Percentiles rank a stretch among this genome's conserved stretches.
phyloP scores from a whole-genome alignment of 2,797 vertebrate species.

The Australoheros facetus region DNA sequence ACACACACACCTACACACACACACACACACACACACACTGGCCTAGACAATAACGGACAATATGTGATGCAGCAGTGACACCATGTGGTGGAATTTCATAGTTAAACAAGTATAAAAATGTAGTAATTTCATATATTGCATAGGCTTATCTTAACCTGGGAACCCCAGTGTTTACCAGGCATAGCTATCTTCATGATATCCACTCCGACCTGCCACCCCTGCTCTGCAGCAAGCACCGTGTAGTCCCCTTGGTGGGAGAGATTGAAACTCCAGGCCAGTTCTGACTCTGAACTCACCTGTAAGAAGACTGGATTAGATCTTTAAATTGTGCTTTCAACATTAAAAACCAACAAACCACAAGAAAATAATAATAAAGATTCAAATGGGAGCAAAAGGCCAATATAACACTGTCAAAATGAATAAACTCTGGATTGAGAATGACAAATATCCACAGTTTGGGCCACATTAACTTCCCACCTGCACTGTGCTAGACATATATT shows the following conservation, averaged over 20 bases:
- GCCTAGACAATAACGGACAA: background rate
- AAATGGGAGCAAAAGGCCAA: too few species aligned
- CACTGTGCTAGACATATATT: background rate
- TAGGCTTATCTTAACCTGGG: background rate
- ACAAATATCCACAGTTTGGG: background rate
- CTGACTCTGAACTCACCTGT: conserved; percentile 50
- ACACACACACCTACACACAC: background rate
- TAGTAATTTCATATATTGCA: background rate
- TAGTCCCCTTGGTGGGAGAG: conserved; percentile 97
- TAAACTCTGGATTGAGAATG: background rate
- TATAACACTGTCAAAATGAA: background rate
- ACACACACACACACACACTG: background rate
- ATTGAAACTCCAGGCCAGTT: conserved; percentile 88
- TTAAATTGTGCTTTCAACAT: background rate
- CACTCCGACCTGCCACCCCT: conserved; percentile 88
- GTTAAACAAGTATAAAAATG: conserved; percentile 5
- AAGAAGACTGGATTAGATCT: background rate
- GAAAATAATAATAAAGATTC: too few species aligned
- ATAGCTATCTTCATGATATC: conserved; percentile 93
- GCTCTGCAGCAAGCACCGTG: conserved; percentile 91
- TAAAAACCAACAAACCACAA: too few species aligned
- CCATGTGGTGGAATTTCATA: conserved; percentile 72
- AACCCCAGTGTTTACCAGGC: conserved; percentile 83
- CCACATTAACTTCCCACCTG: background rate
- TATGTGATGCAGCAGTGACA: conserved; percentile 73